Evolutionary conservation across 1,140 invertebrate species (phyloP).

Genomic region (Galleria mellonella): DNA sequence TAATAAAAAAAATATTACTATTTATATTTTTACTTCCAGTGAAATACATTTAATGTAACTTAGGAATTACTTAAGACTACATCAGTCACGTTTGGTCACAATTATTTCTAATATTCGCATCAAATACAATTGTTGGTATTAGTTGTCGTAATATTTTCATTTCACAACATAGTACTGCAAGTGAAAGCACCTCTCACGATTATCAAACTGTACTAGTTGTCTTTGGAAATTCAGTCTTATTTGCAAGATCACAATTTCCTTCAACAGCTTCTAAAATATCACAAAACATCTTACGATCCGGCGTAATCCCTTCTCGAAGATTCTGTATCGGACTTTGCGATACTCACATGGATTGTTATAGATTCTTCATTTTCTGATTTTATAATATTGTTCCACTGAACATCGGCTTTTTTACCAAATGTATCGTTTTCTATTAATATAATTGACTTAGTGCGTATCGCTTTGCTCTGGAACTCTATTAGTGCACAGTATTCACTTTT

Average conservation of each 20-base stretch:
- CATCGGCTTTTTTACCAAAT: conserved; percentile 64
- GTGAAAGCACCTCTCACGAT: no score
- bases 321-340: conserved; percentile 48
- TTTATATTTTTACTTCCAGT: conserved; percentile 3
- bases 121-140: no score
- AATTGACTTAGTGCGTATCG: conserved; percentile 56
- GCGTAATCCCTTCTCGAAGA: conserved; percentile 26
- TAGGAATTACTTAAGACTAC: conserved; percentile 26
- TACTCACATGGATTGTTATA: conserved; percentile 64
- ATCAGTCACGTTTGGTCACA: conserved; percentile 36
- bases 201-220: neutral
- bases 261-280: neutral
- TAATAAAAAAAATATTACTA: conserved; percentile 10
- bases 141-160: no score
- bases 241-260: conserved; percentile 5
- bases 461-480: conserved; percentile 65
- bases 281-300: conserved; percentile 23
- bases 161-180: no score
- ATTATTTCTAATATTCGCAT: neutral
- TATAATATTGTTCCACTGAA: conserved; percentile 60
- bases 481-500: conserved; percentile 64
- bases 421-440: conserved; percentile 61
- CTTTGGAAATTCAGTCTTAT: conserved; percentile 3
- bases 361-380: conserved; percentile 62
- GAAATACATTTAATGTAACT: conserved; percentile 13